Percentiles rank a stretch among this genome's conserved stretches.
Evolutionary conservation across 2,888 invertebrate species (phyloP).

Genomic region (Epiblema foenella): DNA sequence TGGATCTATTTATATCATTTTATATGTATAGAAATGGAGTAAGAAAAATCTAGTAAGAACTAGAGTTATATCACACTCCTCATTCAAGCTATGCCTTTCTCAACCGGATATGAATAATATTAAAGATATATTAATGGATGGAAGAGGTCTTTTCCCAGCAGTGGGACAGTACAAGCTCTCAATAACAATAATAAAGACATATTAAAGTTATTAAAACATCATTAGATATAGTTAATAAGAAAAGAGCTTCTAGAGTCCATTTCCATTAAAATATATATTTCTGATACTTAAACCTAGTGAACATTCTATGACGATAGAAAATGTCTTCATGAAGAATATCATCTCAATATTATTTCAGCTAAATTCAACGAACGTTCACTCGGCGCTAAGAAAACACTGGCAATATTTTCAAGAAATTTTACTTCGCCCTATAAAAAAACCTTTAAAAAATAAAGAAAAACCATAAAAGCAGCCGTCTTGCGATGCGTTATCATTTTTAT

Average conservation of each 20-base stretch:
- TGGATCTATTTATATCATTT: too few species aligned
- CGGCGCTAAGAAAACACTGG: slow-evolving; percentile 17
- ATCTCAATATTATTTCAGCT: slow-evolving; percentile 23
- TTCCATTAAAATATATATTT: neutral
- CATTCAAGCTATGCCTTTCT: neutral
- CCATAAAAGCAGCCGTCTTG: slow-evolving; percentile 85
- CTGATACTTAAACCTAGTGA: neutral
- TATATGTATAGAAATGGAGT: too few species aligned
- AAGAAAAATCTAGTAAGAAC: too few species aligned
- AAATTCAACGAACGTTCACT: neutral
- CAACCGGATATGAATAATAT: neutral
- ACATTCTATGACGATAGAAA: neutral
- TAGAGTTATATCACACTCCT: too few species aligned
- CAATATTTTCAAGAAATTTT: slow-evolving; percentile 35
- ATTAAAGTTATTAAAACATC: too few species aligned
- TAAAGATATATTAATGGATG: too few species aligned
- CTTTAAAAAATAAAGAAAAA: slow-evolving; percentile 83
- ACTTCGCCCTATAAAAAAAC: slow-evolving; percentile 72
- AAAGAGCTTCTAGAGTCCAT: neutral
- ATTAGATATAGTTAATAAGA: too few species aligned
- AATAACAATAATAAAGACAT: too few species aligned
- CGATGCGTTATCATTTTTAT: slow-evolving; percentile 86
- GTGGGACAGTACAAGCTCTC: too few species aligned
- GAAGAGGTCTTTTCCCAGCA: too few species aligned
- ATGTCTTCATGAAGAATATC: neutral